Evolutionary conservation across 2,888 invertebrate genomes (phyloP).

Genomic region (Himalopsyche anomala): DNA sequence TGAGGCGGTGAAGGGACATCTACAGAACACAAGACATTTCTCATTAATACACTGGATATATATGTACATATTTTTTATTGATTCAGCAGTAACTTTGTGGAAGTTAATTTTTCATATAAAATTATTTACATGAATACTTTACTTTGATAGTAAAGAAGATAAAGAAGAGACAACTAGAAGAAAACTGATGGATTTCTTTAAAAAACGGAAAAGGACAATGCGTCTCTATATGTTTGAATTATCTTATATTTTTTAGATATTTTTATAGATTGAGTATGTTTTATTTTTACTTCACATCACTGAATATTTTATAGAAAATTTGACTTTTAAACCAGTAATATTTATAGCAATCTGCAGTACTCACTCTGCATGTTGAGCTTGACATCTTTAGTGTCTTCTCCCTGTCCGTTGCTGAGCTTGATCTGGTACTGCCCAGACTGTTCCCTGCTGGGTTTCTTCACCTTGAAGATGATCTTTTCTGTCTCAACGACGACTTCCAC

Average conservation of each 20-base stretch:
- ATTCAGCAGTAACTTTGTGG: no score
- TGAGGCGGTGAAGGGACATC: constrained; percentile 92
- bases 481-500: constrained; percentile 94
- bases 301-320: background rate
- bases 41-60: background rate
- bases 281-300: no score
- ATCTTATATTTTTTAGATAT: no score
- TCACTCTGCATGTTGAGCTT: constrained; percentile 89
- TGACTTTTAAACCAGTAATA: background rate
- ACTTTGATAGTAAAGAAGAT: background rate
- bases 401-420: constrained; percentile 94
- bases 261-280: no score
- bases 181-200: background rate
- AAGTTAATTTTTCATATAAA: no score
- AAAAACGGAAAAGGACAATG: no score
- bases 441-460: constrained; percentile 92
- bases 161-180: background rate
- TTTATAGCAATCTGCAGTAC: constrained; percentile 2
- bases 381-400: constrained; percentile 91
- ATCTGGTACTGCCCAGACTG: constrained; percentile 95
- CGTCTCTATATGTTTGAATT: no score
- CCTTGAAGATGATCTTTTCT: constrained; percentile 92
- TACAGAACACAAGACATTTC: constrained; percentile 64
- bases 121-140: background rate
- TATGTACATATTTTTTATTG: no score